These are phyloP conservation scores for Zootoca vivipara DNA, from an alignment of 2,113 vertebrate species.

Conservation along the genomic window DNA sequence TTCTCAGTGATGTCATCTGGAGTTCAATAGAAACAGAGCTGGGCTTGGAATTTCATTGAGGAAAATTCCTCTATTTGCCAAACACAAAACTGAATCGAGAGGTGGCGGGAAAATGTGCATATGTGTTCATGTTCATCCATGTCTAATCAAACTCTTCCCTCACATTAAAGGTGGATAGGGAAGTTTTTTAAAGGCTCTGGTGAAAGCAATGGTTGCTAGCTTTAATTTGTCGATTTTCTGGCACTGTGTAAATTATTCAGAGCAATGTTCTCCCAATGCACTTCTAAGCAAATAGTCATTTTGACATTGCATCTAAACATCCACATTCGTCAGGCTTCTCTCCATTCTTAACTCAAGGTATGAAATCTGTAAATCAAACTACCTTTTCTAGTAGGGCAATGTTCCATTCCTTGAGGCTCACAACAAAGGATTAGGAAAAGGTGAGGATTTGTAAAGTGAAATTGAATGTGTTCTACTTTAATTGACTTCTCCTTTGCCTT, in stretches of 20 bases:
- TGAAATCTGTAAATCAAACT: not conserved
- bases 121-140: not conserved
- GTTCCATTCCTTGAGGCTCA: not conserved
- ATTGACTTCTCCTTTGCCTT: not conserved
- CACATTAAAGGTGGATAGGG: not conserved
- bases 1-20: not conserved
- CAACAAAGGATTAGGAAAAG: not conserved
- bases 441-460: not conserved
- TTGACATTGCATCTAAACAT: not conserved
- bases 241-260: not conserved
- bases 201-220: not conserved
- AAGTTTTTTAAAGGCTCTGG: not conserved
- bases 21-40: not conserved
- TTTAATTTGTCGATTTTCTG: not conserved
- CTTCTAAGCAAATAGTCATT: not conserved
- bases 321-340: not conserved
- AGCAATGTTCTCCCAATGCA: not conserved
- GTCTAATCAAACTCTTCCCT: not conserved
- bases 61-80: not conserved
- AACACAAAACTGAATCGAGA: not conserved
- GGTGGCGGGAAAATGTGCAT: no score
- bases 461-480: not conserved
- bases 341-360: not conserved
- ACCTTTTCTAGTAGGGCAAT: not conserved
- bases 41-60: not conserved